Evolutionary conservation across 2,888 invertebrate species (phyloP).

Genomic region (Arctia plantaginis): DNA sequence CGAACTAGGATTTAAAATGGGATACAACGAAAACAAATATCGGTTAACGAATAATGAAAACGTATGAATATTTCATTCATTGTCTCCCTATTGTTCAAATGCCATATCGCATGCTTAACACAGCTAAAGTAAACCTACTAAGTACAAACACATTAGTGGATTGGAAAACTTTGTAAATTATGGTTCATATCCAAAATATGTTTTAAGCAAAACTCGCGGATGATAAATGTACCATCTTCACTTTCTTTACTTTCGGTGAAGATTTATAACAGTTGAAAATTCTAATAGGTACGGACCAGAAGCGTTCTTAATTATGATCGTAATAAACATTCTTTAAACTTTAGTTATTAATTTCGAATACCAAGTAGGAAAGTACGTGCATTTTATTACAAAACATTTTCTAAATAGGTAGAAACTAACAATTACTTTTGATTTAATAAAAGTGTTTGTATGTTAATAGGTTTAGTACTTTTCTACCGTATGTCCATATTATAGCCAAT

Average conservation of each 20-base stretch:
- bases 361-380: neutral
- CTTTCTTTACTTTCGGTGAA: slow-evolving; percentile 38
- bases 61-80: neutral
- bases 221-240: slow-evolving; percentile 42
- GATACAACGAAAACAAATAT: no score
- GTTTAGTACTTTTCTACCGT: no score
- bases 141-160: slow-evolving; percentile 57
- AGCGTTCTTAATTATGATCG: slow-evolving; percentile 11
- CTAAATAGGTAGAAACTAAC: no score
- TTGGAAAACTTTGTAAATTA: slow-evolving; percentile 60
- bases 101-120: slow-evolving; percentile 1
- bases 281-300: slow-evolving; percentile 21
- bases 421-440: no score
- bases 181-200: slow-evolving; percentile 43
- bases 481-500: no score
- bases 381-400: slow-evolving; percentile 1
- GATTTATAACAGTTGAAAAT: slow-evolving; percentile 42
- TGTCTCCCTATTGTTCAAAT: neutral
- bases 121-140: slow-evolving; percentile 3
- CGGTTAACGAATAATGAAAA: neutral
- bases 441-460: no score
- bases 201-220: slow-evolving; percentile 37
- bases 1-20: no score
- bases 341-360: slow-evolving; percentile 6
- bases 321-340: slow-evolving; percentile 15